These are phyloP conservation scores for Caenorhabditis plicata DNA, from an alignment of 2,888 invertebrate genomes.

Conservation along the genomic window DNA sequence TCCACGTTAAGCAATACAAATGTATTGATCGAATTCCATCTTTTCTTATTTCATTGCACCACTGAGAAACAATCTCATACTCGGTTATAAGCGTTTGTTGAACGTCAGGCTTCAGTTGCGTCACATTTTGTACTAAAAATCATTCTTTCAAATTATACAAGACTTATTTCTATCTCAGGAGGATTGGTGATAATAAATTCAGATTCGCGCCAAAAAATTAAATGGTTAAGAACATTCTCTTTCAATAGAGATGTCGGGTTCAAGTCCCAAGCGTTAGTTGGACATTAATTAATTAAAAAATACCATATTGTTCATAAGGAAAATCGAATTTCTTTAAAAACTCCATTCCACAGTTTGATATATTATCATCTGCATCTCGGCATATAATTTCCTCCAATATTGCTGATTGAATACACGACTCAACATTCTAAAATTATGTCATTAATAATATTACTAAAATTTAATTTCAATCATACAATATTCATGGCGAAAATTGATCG, in stretches of 20 bases:
- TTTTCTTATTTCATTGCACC: not conserved
- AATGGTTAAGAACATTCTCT: too few relatives aligned
- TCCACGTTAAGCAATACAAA: not conserved
- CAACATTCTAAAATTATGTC: slow-evolving; percentile 16
- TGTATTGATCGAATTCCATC: not conserved
- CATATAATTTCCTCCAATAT: slow-evolving; percentile 6
- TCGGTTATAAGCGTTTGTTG: not conserved
- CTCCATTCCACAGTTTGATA: not conserved
- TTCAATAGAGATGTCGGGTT: too few relatives aligned
- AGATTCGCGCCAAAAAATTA: too few relatives aligned
- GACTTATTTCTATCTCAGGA: too few relatives aligned
- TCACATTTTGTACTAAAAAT: too few relatives aligned
- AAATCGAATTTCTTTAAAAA: slow-evolving; percentile 1
- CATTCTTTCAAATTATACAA: too few relatives aligned
- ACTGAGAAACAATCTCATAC: slow-evolving; percentile 1
- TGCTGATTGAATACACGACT: slow-evolving; percentile 12
- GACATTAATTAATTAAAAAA: too few relatives aligned
- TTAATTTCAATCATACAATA: too few relatives aligned
- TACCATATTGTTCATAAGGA: slow-evolving; percentile 1
- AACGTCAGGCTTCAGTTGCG: not conserved
- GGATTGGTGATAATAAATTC: too few relatives aligned
- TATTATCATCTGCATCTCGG: slow-evolving; percentile 4
- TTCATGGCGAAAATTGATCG: not conserved
- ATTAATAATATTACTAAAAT: slow-evolving; percentile 12
- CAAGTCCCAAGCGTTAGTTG: too few relatives aligned